These are phyloP conservation scores for Morelia viridis DNA, from an alignment of 2,797 vertebrate species.

Conservation along the genomic window DNA sequence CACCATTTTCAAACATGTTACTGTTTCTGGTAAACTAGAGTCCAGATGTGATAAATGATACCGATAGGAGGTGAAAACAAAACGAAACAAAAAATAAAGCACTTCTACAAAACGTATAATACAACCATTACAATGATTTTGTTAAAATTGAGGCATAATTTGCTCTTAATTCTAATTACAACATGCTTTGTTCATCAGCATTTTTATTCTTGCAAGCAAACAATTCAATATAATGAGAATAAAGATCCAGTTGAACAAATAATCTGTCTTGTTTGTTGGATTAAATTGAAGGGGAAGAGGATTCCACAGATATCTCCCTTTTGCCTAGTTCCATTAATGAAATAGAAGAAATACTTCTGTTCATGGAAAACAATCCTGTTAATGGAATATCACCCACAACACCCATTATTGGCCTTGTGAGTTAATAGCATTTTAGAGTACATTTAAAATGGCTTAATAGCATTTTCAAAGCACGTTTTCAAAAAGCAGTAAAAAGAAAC, in stretches of 20 bases:
- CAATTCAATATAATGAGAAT: not conserved
- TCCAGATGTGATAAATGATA: not conserved
- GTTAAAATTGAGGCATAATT: not conserved
- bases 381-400: not conserved
- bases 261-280: not conserved
- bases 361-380: not conserved
- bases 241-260: not conserved
- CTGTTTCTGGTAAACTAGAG: not conserved
- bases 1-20: not conserved
- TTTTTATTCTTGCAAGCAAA: not conserved
- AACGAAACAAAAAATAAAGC: not conserved
- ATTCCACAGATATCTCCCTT: not conserved
- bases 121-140: not conserved
- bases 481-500: not conserved
- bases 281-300: not conserved
- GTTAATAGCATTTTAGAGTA: not conserved
- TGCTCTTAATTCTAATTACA: slow-evolving; percentile 7
- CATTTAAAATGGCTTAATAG: not conserved
- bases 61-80: not conserved
- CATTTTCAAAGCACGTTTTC: not conserved
- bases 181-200: not conserved
- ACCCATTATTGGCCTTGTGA: not conserved
- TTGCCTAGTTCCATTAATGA: not conserved
- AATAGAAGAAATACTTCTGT: not conserved
- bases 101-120: not conserved